Evolutionary conservation across 2,113 vertebrate species (phyloP).

Genomic region (Platichthys flesus): DNA sequence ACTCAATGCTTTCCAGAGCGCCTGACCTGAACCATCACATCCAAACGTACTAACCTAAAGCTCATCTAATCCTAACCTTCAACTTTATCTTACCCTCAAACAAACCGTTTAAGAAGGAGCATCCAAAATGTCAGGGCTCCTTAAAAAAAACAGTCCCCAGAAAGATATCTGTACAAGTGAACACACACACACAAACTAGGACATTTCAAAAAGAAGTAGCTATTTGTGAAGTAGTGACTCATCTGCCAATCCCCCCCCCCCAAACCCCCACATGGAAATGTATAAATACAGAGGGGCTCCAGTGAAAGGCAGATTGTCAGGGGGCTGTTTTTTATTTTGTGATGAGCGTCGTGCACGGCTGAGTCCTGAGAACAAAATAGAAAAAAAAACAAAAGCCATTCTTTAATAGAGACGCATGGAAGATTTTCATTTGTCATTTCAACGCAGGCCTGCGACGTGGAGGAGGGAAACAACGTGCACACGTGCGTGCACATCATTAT

Average conservation of each 20-base stretch:
- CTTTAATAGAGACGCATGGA: constrained; percentile 46
- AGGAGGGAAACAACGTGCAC: constrained; percentile 24
- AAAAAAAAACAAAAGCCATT: constrained; percentile 13
- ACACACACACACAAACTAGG: neutral
- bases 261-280: neutral
- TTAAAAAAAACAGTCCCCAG: neutral
- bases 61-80: no score
- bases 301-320: constrained; percentile 45
- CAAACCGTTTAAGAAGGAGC: neutral
- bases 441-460: constrained; percentile 8
- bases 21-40: no score
- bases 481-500: constrained; percentile 55
- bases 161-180: neutral
- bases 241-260: constrained; percentile 20
- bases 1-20: no score
- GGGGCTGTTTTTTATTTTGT: constrained; percentile 8
- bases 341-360: constrained; percentile 24
- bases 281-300: neutral
- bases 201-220: constrained; percentile 1
- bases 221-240: constrained; percentile 61
- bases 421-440: constrained; percentile 59
- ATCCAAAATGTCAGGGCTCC: neutral
- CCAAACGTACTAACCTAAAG: no score
- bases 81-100: neutral
- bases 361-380: constrained; percentile 46